Base-by-base conservation (phyloP, 2,888 invertebrate genomes). In the Coelogynopora nodosa region DNA sequence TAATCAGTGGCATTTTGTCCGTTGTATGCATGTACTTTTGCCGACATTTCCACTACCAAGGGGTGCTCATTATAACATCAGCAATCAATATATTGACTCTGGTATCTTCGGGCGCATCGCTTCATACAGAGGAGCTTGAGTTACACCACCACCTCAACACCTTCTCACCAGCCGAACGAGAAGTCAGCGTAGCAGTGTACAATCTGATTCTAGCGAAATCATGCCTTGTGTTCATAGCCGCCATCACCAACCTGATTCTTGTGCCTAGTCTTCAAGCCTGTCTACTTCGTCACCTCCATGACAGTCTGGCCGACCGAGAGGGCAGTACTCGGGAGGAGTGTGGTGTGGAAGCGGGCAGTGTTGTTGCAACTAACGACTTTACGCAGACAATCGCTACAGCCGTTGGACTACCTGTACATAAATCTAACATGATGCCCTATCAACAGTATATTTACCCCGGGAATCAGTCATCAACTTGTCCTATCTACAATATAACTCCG, bases 21-120 rank as follows among this genome's bases (percentile, higher is more conserved):
- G 74, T 74, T 5, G 23, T 74, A n/a, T 74, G 74, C 74, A 74
- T 74, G 74, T 74, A 74, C 74, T 74, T 74, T 26, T 74, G 74
- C 27, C 74, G 74, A 2, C 74, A 74, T 74, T 74, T 74, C 27
- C 74, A 26, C 5, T 74, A 74, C 23, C 74, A 74, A 26, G 74
- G 74, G 10, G 27, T 74, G 10, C 74, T 74, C 23, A 74, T 74
- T 5, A 74, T 26, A 5, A 26, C 74, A 5, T 13, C 74, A 5
- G 74, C 10, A 13, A 26, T 74, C 74, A 74, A 74, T 26, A 23
- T 74, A 10, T 2, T 74, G 27, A 74, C 74, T 26, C 23, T 74
- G 2, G 5, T 74, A 13, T 5, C 74, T 2, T 74, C 74, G 23
- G 74, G 74, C 5, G 2, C 2, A 2, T 74, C 74, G 18, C 23